Evolutionary conservation across 2,888 invertebrate species (phyloP), one percentile per base, ranked within the genome.

Genomic region (Eilema sororculum): DNA sequence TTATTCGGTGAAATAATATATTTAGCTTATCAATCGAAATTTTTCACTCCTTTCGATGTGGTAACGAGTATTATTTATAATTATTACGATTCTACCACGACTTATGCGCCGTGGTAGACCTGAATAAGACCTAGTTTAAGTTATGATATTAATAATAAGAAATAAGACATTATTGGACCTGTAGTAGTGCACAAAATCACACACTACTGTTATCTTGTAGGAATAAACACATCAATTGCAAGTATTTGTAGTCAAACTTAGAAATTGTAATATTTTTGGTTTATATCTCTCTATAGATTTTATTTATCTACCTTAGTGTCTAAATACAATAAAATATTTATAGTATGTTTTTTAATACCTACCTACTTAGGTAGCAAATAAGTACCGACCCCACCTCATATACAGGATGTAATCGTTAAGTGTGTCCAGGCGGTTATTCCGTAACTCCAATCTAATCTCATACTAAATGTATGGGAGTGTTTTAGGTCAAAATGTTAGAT

Each of bases 311-410:
- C 24, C 62, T 25, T n/a, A 41, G 37, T 62, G 22, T 61, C 13
- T 37, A 62, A 62, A 62, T 24, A 24, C 37, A 62, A 62, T 62
- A 37, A 62, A 62, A 62, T 62, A 62, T 62, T 62, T 62, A 62
- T 24, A 24, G 41, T 24, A 8, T 52, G n/a, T 52, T 20, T 16
- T 58, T 41, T 20, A 33, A 22, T 22, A 33, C 0, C n/a, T n/a
- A n/a, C n/a, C n/a, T 22, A 33, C 28, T 5, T 12, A 13, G 1
- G 57, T 24, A 10, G 4, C 57, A 57, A 57, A n/a, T 24, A 8
- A 57, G 16, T 41, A 37, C n/a, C n/a, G n/a, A n/a, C n/a, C n/a
- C n/a, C n/a, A n/a, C n/a, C n/a, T n/a, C n/a, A n/a, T n/a, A n/a
- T n/a, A n/a, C n/a, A n/a, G n/a, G n/a, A n/a, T n/a, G n/a, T n/a